A percentile compares a stretch with the other conserved stretches of the same genome.
phyloP scores from a whole-genome alignment of 2,113 vertebrate genomes.

The Ovis canadensis region DNA sequence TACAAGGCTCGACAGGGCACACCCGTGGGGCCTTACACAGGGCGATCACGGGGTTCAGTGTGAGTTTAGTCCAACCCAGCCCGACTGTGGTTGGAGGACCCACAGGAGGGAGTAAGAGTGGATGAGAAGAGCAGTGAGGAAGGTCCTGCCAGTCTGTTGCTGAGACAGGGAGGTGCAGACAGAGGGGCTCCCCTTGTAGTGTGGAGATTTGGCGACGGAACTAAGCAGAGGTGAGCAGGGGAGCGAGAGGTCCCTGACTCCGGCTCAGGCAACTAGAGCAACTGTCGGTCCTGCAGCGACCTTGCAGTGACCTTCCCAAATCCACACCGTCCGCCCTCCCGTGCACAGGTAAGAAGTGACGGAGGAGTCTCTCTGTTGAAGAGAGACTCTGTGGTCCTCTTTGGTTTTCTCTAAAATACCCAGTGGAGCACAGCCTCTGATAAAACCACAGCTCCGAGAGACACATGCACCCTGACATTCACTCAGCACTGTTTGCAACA shows the following conservation, averaged over 20 bases:
- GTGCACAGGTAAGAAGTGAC: constrained; percentile 20
- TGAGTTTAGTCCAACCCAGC: neutral
- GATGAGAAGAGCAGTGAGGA: neutral
- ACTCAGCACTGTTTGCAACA: neutral
- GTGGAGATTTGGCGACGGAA: neutral
- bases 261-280: neutral
- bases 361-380: neutral
- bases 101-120: neutral
- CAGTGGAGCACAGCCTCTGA: neutral
- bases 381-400: constrained; percentile 37
- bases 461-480: neutral
- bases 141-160: neutral
- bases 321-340: neutral
- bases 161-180: neutral
- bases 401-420: constrained; percentile 24
- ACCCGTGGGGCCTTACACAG: neutral
- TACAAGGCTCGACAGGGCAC: neutral
- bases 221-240: neutral
- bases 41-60: neutral
- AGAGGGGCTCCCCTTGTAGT: rapidly evolving
- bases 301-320: neutral
- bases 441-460: neutral
- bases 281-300: neutral
- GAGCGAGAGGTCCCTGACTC: neutral
- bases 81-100: neutral